These are phyloP conservation scores for Charanyca ferruginea DNA, from an alignment of 2,888 invertebrate genomes.

Conservation along the genomic window DNA sequence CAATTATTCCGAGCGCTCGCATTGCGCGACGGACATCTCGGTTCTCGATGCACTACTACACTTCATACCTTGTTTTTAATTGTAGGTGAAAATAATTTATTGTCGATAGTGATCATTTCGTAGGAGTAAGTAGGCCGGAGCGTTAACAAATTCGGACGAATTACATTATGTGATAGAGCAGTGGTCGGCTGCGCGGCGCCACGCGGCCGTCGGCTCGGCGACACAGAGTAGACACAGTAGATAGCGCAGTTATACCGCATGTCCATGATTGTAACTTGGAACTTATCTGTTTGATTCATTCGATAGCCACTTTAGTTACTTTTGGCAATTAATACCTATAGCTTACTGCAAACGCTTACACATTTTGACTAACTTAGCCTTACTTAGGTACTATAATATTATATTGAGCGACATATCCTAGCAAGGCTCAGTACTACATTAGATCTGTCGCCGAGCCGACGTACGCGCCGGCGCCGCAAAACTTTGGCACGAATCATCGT, in stretches of 20 bases:
- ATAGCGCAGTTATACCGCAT: constrained; percentile 76
- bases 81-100: constrained; percentile 89
- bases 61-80: constrained; percentile 88
- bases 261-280: constrained; percentile 74
- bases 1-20: constrained; percentile 87
- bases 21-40: constrained; percentile 76
- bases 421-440: constrained; percentile 69
- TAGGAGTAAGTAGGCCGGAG: constrained; percentile 90
- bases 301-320: constrained; percentile 75
- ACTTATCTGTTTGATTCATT: constrained; percentile 71
- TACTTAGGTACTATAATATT: constrained; percentile 71
- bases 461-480: constrained; percentile 73
- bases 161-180: constrained; percentile 88
- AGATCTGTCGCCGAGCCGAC: constrained; percentile 77
- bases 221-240: constrained; percentile 66
- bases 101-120: constrained; percentile 90
- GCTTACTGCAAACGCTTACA: constrained; percentile 80
- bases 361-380: constrained; percentile 75
- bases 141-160: constrained; percentile 90
- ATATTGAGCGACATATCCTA: constrained; percentile 87
- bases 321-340: constrained; percentile 70
- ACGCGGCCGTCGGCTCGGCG: constrained; percentile 79
- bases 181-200: constrained; percentile 76
- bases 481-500: constrained; percentile 84
- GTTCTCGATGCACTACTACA: constrained; percentile 83